A percentile compares a stretch with the other conserved stretches of the same genome.
These are phyloP conservation scores for Pachliopta kotzebuea DNA, from an alignment of 2,888 invertebrate species.

Conservation along the genomic window DNA sequence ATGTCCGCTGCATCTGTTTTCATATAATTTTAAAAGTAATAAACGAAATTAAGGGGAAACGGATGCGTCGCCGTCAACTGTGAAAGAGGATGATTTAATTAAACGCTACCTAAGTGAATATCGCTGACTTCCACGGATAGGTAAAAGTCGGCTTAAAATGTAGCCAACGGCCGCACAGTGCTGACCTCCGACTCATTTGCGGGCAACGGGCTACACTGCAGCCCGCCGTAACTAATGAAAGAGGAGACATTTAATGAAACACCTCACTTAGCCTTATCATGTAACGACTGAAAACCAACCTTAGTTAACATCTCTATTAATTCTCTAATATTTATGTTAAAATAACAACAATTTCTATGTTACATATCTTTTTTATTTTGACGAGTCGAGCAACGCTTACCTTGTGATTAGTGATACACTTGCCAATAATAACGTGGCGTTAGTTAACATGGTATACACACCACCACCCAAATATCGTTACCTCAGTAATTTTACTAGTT, in stretches of 20 bases:
- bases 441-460: too few species aligned
- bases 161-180: constrained; percentile 19
- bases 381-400: too few species aligned
- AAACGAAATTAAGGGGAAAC: constrained; percentile 9
- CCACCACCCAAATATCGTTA: too few species aligned
- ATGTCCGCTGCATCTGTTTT: constrained; percentile 1
- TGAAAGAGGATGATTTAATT: constrained; percentile 22
- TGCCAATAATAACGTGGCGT: too few species aligned
- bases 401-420: too few species aligned
- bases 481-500: too few species aligned
- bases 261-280: constrained; percentile 22
- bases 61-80: constrained; percentile 9
- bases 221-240: constrained; percentile 30
- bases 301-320: too few species aligned
- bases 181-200: constrained; percentile 31
- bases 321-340: too few species aligned
- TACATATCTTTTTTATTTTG: too few species aligned
- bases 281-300: constrained; percentile 1
- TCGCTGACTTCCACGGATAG: constrained; percentile 22
- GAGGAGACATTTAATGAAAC: constrained; percentile 31
- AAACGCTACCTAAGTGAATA: constrained; percentile 19
- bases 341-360: too few species aligned
- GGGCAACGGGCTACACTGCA: constrained; percentile 26
- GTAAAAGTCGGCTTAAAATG: constrained; percentile 26
- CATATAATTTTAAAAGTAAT: constrained; percentile 12